These are phyloP conservation scores for Macrotis lagotis DNA, from an alignment of 2,113 vertebrate genomes.

Conservation along the genomic window DNA sequence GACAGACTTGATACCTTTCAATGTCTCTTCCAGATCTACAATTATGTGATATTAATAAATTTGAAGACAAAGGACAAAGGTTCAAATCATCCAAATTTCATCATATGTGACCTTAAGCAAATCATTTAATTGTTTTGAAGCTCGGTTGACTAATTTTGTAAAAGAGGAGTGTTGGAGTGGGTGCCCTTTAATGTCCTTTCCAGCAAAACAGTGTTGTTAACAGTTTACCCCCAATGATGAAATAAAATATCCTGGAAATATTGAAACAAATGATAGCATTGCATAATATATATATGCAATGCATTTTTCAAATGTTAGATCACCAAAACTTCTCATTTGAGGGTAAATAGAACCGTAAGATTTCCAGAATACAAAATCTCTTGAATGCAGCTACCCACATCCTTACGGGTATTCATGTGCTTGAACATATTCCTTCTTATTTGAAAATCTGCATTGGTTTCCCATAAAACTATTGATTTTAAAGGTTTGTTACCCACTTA, in stretches of 20 bases:
- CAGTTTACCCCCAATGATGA: neutral
- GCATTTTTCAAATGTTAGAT: neutral
- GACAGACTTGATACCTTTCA: neutral
- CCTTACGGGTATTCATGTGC: conserved; percentile 54
- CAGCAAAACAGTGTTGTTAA: neutral
- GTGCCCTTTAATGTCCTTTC: neutral
- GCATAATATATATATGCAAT: neutral
- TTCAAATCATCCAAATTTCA: neutral
- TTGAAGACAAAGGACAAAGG: neutral
- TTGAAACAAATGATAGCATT: neutral
- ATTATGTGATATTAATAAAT: neutral
- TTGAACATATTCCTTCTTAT: conserved; percentile 59
- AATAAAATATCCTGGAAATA: neutral
- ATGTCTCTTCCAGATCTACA: neutral
- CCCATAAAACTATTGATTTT: conserved; percentile 68
- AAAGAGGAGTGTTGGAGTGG: neutral
- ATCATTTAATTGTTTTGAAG: neutral
- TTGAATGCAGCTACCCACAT: conserved; percentile 36
- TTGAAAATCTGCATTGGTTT: conserved; percentile 60
- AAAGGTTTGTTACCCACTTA: conserved; percentile 65
- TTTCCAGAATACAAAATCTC: conserved; percentile 38
- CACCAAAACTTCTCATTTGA: neutral
- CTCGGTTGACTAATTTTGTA: neutral
- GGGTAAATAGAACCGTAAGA: neutral
- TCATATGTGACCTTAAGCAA: neutral